phyloP scores from a whole-genome alignment of 1,140 invertebrate genomes.

The Zaprionus camerounensis region DNA sequence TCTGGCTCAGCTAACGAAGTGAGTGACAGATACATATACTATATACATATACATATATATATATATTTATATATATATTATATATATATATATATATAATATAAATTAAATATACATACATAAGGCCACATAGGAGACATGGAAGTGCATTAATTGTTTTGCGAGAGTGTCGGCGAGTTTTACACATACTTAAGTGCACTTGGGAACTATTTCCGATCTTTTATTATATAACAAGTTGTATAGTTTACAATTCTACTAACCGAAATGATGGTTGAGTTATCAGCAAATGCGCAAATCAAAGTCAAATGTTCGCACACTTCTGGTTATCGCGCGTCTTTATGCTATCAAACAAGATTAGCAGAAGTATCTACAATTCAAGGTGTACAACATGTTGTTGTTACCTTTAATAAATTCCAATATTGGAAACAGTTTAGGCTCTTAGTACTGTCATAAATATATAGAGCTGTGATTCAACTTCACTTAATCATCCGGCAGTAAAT shows the following conservation, averaged over 20 bases:
- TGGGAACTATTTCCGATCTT: too few relatives aligned
- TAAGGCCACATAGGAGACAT: background rate
- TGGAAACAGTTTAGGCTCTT: background rate
- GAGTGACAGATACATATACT: constrained; percentile 31
- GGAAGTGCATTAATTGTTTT: constrained; percentile 6
- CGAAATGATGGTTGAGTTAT: background rate
- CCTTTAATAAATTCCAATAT: background rate
- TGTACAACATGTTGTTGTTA: background rate
- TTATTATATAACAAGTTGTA: too few relatives aligned
- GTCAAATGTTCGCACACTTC: background rate
- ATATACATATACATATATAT: background rate
- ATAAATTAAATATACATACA: too few relatives aligned
- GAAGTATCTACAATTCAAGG: background rate
- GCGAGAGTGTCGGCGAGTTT: background rate
- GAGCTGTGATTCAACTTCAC: background rate
- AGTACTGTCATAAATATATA: background rate
- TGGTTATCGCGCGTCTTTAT: background rate
- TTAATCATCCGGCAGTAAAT: background rate
- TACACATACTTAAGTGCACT: too few relatives aligned
- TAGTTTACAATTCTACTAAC: background rate
- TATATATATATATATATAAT: background rate
- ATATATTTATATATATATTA: background rate
- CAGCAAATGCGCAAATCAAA: background rate
- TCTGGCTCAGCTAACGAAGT: constrained; percentile 81
- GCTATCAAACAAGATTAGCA: background rate